These are phyloP conservation scores for Denticeps clupeoides DNA, from an alignment of 2,797 vertebrate species.

Conservation along the genomic window DNA sequence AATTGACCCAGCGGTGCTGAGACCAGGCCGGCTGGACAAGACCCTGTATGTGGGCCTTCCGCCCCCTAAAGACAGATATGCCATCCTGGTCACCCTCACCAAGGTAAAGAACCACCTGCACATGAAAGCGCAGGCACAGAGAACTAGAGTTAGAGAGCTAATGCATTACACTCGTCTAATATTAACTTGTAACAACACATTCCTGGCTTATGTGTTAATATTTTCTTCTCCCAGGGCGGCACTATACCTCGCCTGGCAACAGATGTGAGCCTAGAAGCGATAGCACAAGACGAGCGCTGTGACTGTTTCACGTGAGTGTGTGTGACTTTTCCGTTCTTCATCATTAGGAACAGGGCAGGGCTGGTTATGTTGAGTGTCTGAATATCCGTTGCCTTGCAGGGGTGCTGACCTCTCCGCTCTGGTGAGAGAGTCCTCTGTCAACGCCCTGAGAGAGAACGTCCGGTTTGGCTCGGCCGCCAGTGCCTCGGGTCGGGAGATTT, in stretches of 20 bases:
- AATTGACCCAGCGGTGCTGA: constrained; percentile 83
- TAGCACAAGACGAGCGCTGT: constrained; percentile 67
- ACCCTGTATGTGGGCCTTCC: constrained; percentile 87
- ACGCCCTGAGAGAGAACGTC: constrained; percentile 68
- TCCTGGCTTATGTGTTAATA: no score
- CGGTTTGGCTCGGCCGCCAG: constrained; percentile 31
- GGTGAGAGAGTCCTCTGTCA: constrained; percentile 83
- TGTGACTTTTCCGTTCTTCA: background rate
- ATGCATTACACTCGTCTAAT: no score
- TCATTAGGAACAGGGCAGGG: background rate
- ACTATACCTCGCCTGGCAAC: constrained; percentile 65
- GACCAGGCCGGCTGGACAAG: constrained; percentile 90
- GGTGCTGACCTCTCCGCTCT: constrained; percentile 88
- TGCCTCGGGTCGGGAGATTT: no score
- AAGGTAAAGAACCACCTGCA: background rate
- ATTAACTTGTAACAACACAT: no score
- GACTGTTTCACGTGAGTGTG: constrained; percentile 78
- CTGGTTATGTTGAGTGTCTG: background rate
- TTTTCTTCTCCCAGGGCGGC: constrained; percentile 67
- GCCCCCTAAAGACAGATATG: constrained; percentile 68
- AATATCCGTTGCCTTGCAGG: constrained; percentile 50
- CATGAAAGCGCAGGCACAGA: no score
- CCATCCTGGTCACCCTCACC: constrained; percentile 72
- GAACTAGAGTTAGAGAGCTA: no score
- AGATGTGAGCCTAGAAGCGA: constrained; percentile 71